Evolutionary conservation across 2,797 vertebrate species (phyloP).

Genomic region (Anolis apletophallus): DNA sequence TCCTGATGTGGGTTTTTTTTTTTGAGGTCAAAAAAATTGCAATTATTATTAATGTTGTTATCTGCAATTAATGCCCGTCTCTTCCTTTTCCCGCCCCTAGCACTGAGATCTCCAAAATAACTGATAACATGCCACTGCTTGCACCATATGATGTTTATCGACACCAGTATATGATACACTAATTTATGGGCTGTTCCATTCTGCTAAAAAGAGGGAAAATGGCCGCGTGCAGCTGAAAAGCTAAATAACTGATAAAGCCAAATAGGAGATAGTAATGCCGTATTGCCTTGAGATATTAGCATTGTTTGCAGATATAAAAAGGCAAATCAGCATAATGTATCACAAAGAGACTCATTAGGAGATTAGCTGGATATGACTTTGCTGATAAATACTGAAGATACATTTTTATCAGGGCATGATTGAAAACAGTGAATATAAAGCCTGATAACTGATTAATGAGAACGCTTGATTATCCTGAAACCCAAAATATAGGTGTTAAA

Average conservation of each 20-base stretch:
- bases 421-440: background rate
- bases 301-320: conserved; percentile 24
- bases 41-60: too few relatives aligned
- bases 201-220: conserved; percentile 27
- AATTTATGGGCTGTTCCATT: conserved; percentile 43
- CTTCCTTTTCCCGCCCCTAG: too few relatives aligned
- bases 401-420: conserved; percentile 32
- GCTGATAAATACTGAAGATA: conserved; percentile 41
- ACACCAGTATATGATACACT: conserved; percentile 10
- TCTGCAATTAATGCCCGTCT: too few relatives aligned
- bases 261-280: background rate
- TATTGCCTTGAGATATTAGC: conserved; percentile 37
- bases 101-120: background rate
- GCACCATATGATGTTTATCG: background rate
- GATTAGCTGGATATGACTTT: conserved; percentile 38
- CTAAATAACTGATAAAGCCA: conserved; percentile 29
- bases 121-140: background rate
- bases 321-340: conserved; percentile 37
- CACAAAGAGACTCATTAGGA: conserved; percentile 13
- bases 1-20: too few relatives aligned
- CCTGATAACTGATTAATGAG: conserved; percentile 36
- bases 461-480: conserved; percentile 3
- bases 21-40: too few relatives aligned
- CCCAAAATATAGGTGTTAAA: conserved; percentile 23
- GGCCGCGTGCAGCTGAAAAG: conserved; percentile 11